These are phyloP conservation scores for Lethrus apterus DNA, from an alignment of 1,140 invertebrate species.

Conservation along the genomic window DNA sequence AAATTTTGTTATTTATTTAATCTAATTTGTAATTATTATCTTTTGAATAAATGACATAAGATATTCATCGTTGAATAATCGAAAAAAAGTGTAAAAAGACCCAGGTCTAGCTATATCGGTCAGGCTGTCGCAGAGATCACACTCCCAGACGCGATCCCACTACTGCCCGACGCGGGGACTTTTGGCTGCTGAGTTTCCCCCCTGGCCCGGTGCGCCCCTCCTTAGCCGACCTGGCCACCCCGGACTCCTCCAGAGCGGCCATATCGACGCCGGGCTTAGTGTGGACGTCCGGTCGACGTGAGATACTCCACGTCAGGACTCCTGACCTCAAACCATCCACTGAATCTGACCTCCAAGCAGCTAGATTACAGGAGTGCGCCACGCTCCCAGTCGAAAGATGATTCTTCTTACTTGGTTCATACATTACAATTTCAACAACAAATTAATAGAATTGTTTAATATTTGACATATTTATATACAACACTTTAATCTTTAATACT, in stretches of 20 bases:
- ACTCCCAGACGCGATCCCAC: slow-evolving; percentile 96
- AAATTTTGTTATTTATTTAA: too few species aligned
- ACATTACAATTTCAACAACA: too few species aligned
- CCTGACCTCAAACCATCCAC: slow-evolving; percentile 83
- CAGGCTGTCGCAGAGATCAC: slow-evolving; percentile 71
- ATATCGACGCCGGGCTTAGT: slow-evolving; percentile 91
- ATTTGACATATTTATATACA: too few species aligned
- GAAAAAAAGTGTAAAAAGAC: slow-evolving; percentile 72
- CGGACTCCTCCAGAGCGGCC: slow-evolving; percentile 71
- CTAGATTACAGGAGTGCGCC: slow-evolving; percentile 90
- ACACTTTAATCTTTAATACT: too few species aligned
- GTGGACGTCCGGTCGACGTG: slow-evolving; percentile 79
- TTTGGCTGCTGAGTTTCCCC: slow-evolving; percentile 95
- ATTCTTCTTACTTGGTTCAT: too few species aligned
- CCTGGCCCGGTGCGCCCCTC: slow-evolving; percentile 94
- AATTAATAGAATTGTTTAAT: too few species aligned
- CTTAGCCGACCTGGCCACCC: slow-evolving; percentile 81
- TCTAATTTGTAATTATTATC: too few species aligned
- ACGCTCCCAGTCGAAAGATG: slow-evolving; percentile 76
- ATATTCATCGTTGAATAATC: too few species aligned
- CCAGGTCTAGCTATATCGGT: slow-evolving; percentile 77
- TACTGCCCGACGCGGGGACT: slow-evolving; percentile 93
- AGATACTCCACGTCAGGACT: slow-evolving; percentile 56
- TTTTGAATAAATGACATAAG: too few species aligned
- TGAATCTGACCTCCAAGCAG: slow-evolving; percentile 79